Evolutionary conservation across 1,140 invertebrate genomes (phyloP), one percentile per base, ranked within the genome.

Genomic region (Piezodorus guildinii): DNA sequence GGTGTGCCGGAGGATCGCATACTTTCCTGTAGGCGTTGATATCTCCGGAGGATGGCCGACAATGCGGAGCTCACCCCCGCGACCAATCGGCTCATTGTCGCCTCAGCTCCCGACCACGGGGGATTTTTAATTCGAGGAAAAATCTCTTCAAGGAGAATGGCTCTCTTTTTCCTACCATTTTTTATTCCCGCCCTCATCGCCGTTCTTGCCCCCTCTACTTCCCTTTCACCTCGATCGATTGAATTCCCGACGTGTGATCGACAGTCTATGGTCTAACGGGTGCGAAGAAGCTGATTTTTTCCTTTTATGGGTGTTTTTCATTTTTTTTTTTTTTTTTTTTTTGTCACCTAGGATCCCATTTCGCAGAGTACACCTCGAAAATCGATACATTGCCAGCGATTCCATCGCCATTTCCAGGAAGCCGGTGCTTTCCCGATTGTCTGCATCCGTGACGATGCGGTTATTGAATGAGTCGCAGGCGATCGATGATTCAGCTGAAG

Each of bases 241-340:
- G 52, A 56, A 56, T 56, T 56, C 52, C 23, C 52, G 52, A 56
- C 52, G 52, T 56, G 52, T 56, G 52, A 56, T 56, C 52, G 52
- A 56, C 52, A 56, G 52, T 56, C 52, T 56, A 56, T 56, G 52
- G 52, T 56, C 52, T 56, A 56, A 56, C 52, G 52, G 52, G 34
- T 39, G 34, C 34, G 34, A 39, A 39, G 34, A 39, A 12, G 34
- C 6, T 39, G 34, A 39, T 39, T 39, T 39, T 39, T 39, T 39
- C 34, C 34, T 39, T 6, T 39, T 39, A 39, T 39, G 34, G 34
- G 34, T 39, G 34, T 39, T 39, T 39, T 39, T 39, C 34, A 39
- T 10, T 39, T 39, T 39, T 39, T 30, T 30, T 30, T 39, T 10
- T 39, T 39, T 39, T 39, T 30, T 30, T 30, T 39, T 39, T 39